Evolutionary conservation across 2,113 vertebrate genomes (phyloP).

Genomic region (Pollachius pollachius): DNA sequence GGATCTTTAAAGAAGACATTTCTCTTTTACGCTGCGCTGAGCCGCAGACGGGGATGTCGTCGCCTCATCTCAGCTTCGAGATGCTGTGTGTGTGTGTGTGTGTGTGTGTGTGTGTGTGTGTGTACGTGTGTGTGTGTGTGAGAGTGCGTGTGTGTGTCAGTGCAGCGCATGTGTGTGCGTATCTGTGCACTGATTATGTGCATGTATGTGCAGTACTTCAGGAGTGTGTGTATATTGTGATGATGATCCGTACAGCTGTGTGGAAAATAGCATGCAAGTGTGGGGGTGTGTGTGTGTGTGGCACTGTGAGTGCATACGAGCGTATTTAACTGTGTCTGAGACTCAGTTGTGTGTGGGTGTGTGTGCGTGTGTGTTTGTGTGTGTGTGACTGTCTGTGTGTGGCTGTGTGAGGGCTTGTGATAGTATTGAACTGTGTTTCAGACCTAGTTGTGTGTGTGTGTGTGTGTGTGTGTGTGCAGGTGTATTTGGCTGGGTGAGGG

Average conservation of each 20-base stretch:
- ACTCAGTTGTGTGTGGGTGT: background rate
- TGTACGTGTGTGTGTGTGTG: slow-evolving; percentile 1
- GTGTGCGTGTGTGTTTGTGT: background rate
- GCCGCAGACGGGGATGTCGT: slow-evolving; percentile 47
- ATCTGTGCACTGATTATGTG: background rate
- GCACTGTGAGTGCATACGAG: no score
- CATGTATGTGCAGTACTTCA: background rate
- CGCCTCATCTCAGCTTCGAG: slow-evolving; percentile 8
- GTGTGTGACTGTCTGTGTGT: slow-evolving; percentile 2
- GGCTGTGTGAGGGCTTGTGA: background rate
- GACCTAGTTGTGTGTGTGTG: background rate
- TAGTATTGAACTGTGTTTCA: no score
- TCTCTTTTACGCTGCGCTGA: slow-evolving; percentile 47
- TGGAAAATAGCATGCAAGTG: background rate
- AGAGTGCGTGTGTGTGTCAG: background rate
- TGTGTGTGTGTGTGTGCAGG: slow-evolving; percentile 2
- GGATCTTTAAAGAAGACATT: slow-evolving; percentile 69
- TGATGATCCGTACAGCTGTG: background rate
- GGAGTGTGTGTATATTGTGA: no score
- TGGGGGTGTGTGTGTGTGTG: slow-evolving; percentile 10
- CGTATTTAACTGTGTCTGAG: no score
- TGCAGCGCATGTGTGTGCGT: background rate
- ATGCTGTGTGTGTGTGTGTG: slow-evolving; percentile 9
- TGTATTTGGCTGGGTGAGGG: background rate
- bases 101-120: background rate